A percentile compares a stretch with the other conserved stretches of the same genome.
phyloP scores from a whole-genome alignment of 2,888 invertebrate species.

The Anaspis maculata region DNA sequence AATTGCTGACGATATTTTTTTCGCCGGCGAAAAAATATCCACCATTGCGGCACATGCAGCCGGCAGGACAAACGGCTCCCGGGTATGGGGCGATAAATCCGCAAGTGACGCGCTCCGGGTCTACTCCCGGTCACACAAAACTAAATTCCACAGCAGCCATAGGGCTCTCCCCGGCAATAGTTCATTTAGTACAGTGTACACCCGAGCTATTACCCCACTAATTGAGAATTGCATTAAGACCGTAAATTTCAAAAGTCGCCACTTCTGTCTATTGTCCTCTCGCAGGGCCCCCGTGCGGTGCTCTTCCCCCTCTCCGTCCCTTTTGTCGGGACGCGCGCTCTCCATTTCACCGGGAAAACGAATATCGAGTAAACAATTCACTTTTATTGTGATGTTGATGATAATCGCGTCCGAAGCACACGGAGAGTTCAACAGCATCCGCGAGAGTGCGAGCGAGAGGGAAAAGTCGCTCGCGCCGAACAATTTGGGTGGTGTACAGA shows the following conservation, averaged over 20 bases:
- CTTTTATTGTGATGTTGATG: no score
- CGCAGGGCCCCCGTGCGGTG: constrained; percentile 6
- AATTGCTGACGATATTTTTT: no score
- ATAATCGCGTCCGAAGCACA: no score
- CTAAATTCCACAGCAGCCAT: constrained; percentile 40
- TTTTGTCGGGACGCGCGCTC: no score
- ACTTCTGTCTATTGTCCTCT: constrained; percentile 37
- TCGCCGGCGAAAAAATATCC: no score
- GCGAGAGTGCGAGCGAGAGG: no score
- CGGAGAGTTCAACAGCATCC: no score
- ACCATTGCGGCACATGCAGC: no score
- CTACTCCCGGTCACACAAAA: constrained; percentile 40
- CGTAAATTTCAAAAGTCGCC: constrained; percentile 50
- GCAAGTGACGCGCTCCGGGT: constrained; percentile 27
- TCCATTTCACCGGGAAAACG: constrained; percentile 3
- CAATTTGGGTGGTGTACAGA: no score
- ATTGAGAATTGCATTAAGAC: constrained; percentile 61
- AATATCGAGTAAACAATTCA: constrained; percentile 12
- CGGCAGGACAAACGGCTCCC: constrained; percentile 22
- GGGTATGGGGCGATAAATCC: constrained; percentile 24
- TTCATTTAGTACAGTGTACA: constrained; percentile 38
- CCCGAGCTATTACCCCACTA: constrained; percentile 58
- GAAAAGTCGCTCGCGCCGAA: no score
- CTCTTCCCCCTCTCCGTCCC: constrained; percentile 4
- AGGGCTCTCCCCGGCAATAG: constrained; percentile 38